Conservation (phyloP, 1,140 invertebrate genomes). For the Idris sp. region DNA sequence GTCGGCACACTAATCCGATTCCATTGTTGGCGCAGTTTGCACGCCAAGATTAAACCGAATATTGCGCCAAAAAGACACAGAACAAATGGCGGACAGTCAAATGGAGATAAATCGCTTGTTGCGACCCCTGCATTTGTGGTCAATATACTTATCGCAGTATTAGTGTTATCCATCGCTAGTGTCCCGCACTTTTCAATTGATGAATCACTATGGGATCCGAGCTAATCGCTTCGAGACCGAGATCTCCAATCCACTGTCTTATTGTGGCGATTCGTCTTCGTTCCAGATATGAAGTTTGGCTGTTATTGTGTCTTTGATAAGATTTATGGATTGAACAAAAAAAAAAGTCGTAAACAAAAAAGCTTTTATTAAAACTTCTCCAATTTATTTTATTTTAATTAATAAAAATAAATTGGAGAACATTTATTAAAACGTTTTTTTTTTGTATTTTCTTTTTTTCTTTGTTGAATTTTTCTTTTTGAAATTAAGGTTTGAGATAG, state of each 20-base stretch:
- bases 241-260: constrained; percentile 30
- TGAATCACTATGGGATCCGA: constrained; percentile 39
- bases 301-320: constrained; percentile 11
- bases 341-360: too few species aligned
- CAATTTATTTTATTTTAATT: not conserved
- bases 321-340: constrained; percentile 23
- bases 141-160: constrained; percentile 54
- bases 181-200: constrained; percentile 53
- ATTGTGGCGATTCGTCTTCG: constrained; percentile 46
- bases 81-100: constrained; percentile 39
- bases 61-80: constrained; percentile 12
- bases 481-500: too few species aligned
- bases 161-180: constrained; percentile 28
- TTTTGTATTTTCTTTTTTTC: too few species aligned
- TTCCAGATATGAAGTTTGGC: constrained; percentile 45
- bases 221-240: constrained; percentile 29
- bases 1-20: constrained; percentile 60
- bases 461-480: too few species aligned
- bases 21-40: constrained; percentile 56
- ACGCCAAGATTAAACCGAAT: constrained; percentile 57
- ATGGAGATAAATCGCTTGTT: constrained; percentile 54
- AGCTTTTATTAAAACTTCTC: too few species aligned
- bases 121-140: constrained; percentile 51
- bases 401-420: constrained; percentile 3
- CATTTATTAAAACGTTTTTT: too few species aligned